A percentile compares a stretch with the other conserved stretches of the same genome.
Evolutionary conservation across 2,113 vertebrate species (phyloP).

Genomic region (Alexandromys fortis): DNA sequence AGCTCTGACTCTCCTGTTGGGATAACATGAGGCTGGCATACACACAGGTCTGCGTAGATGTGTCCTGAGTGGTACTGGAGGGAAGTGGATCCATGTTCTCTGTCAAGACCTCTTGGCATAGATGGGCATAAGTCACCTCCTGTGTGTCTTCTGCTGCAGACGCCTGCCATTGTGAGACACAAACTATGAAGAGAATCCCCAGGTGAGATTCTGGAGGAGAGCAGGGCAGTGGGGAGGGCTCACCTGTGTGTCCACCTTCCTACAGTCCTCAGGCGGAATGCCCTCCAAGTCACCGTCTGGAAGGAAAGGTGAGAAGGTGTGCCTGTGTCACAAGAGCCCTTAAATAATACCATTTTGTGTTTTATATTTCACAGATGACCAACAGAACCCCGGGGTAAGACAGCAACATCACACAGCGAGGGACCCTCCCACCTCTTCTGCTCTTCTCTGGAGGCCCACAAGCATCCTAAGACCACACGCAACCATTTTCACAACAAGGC

Average conservation of each 20-base stretch:
- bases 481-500: neutral
- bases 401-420: neutral
- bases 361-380: neutral
- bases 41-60: neutral
- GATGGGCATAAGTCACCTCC: neutral
- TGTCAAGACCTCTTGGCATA: accelerated
- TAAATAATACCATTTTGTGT: accelerated
- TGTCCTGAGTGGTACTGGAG: accelerated
- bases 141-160: neutral
- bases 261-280: neutral
- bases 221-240: neutral
- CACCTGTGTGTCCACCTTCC: neutral
- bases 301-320: neutral
- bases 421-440: neutral
- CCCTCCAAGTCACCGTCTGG: neutral
- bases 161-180: neutral
- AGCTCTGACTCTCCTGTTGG: neutral
- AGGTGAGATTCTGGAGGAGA: accelerated
- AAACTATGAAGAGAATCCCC: neutral
- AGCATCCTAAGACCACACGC: neutral
- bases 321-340: neutral
- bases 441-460: neutral
- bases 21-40: neutral
- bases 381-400: neutral
- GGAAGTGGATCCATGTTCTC: no score